Conservation (phyloP, 2,113 vertebrate species). For the Thinocorus orbignyianus region DNA sequence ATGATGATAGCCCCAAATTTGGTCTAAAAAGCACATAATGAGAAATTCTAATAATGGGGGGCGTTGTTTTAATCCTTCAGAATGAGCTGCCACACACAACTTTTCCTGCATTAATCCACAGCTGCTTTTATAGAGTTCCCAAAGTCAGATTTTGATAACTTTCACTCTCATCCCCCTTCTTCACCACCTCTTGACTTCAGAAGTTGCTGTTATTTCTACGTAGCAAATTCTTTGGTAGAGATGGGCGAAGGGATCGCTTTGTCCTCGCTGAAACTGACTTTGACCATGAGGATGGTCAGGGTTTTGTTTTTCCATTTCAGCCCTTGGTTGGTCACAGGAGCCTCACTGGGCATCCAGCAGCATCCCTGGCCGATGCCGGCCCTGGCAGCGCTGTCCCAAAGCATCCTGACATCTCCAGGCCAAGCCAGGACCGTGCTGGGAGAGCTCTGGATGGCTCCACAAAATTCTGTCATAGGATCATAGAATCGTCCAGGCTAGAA, state of each 20-base stretch:
- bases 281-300: neutral
- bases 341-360: neutral
- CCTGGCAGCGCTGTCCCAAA: neutral
- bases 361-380: neutral
- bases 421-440: neutral
- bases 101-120: fast-evolving
- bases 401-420: neutral
- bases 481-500: no score
- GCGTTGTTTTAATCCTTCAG: neutral
- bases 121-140: neutral
- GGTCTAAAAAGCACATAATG: neutral
- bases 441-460: neutral
- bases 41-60: neutral
- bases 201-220: neutral
- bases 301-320: neutral
- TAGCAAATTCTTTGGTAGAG: neutral
- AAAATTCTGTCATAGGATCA: neutral
- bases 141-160: neutral
- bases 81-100: fast-evolving
- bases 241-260: neutral
- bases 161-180: neutral
- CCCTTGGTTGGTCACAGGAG: fast-evolving
- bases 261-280: neutral
- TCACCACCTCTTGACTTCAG: neutral
- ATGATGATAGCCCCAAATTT: fast-evolving